Evolutionary conservation across 2,797 vertebrate species (phyloP), one percentile per base, ranked within the genome.

Genomic region (Peromyscus nudipes): DNA sequence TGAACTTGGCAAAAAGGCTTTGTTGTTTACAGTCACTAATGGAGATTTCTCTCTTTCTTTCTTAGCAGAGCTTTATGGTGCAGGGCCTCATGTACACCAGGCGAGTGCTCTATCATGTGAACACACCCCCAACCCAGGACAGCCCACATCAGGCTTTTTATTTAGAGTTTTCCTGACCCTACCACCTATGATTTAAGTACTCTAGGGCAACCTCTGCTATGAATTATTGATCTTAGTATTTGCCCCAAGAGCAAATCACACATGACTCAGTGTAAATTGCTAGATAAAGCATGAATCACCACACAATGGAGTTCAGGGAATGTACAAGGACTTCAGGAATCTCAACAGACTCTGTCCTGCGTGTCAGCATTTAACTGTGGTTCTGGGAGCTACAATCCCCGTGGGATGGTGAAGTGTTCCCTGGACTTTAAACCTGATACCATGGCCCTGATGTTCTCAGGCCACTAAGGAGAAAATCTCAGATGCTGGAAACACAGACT

Each of bases 401-500:
- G 31, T 43, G 43, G 82, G 31, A 17, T 49, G 17, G 29, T 25
- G 12, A 46, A 23, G 67, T 34, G 85, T 75, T 89, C 40, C 49
- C 96, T 82, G 37, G 65, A 88, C 2, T 40, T 65, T 21, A 77
- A 34, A 40, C 80, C 91, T 95, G 88, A 89, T 57, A 92, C 73
- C n/a, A 84, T 10, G 40, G 73, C 25, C 95, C 69, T 23, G 37
- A 67, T 84, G 43, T 95, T n/a, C 84, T 92, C n/a, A 86, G 88
- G 46, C 23, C 73, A 34, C 84, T 94, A 57, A 89, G 60, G 65
- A 94, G 90, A 93, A 96, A 94, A 73, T 46, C 89, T 52, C 76
- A 81, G 94, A 88, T 82, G 69, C 88, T 89, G 65, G 91, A 90
- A 73, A 57, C 60, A 80, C 88, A 93, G 67, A 89, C 80, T 25